Evolutionary conservation across 2,888 invertebrate genomes (phyloP).

Genomic region (Alloscopus bannaensis): DNA sequence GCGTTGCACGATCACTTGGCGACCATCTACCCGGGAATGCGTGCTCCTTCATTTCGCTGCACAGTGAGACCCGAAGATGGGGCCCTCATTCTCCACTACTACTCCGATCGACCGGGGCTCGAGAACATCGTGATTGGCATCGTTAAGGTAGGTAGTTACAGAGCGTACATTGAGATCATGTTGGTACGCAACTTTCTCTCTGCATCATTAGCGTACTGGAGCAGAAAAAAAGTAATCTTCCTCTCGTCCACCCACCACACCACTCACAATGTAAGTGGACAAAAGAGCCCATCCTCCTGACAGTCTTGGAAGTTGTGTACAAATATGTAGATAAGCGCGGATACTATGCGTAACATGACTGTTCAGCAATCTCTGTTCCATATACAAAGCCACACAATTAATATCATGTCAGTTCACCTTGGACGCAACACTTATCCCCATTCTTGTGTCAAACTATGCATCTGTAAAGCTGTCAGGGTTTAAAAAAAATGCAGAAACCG

Average conservation of each 20-base stretch:
- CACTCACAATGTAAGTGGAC: constrained; percentile 48
- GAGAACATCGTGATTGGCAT: constrained; percentile 98
- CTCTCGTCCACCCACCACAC: constrained; percentile 15
- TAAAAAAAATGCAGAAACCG: no score
- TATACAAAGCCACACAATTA: background rate
- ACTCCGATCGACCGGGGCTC: constrained; percentile 94
- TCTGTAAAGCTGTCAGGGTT: no score
- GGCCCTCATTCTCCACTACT: constrained; percentile 93
- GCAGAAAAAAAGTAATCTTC: constrained; percentile 16
- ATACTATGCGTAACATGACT: no score
- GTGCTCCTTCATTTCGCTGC: constrained; percentile 96
- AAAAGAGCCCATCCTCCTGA: no score
- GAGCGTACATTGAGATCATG: constrained; percentile 2
- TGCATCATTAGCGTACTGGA: constrained; percentile 52
- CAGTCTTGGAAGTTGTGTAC: no score
- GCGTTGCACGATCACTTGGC: constrained; percentile 96
- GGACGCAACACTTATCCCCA: background rate
- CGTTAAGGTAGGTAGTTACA: constrained; percentile 84
- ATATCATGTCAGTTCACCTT: background rate
- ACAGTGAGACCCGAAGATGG: constrained; percentile 93
- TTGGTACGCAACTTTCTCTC: constrained; percentile 44
- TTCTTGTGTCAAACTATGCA: no score
- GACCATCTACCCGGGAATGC: constrained; percentile 95
- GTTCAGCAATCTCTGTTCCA: background rate
- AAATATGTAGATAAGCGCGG: no score